Evolutionary conservation across 2,888 invertebrate genomes (phyloP), one percentile per base, ranked within the genome.

Genomic region (Troides aeacus): DNA sequence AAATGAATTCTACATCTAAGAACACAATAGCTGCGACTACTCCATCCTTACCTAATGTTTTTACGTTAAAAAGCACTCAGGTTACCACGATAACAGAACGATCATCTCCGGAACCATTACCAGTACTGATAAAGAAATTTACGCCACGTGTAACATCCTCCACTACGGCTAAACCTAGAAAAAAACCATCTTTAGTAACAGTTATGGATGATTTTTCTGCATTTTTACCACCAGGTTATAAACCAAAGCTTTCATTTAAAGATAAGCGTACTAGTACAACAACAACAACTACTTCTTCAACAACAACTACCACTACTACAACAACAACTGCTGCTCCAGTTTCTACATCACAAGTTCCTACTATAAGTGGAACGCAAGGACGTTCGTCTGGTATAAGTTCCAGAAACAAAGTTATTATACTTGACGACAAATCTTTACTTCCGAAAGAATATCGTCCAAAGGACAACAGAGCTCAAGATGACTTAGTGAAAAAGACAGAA

Each of bases 101-200:
- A 83, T 93, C 93, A 46, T 85, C 94, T n/a, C 94, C 94, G 0
- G 93, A 91, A 71, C 94, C 94, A 68, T 90, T 93, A 60, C 94
- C 94, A 24, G 94, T 94, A 2, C 90, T 94, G 74, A 95, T 95
- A 15, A 93, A 94, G 68, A 95, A 95, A 83, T 96, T 95, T 78
- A 93, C 94, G 67, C 94, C 92, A 21, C 90, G 93, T 72, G 83
- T 90, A 46, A 84, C 84, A 68, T 87, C 86, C 62, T 88, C 90
- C 39, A 91, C 92, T 2, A 89, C 93, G 57, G 86, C 87, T 15
- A 92, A 90, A 74, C 90, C 93, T 23, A 90, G 81, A 74, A 84
- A 91, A 78, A 88, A 93, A 72, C 84, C 86, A 58, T 83, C 87
- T 62, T 80, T 92, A 62, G 93, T 93, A 2, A 90, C 89, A 17